Conservation (phyloP, 1,140 invertebrate species). For the Ridgeia piscesae region DNA sequence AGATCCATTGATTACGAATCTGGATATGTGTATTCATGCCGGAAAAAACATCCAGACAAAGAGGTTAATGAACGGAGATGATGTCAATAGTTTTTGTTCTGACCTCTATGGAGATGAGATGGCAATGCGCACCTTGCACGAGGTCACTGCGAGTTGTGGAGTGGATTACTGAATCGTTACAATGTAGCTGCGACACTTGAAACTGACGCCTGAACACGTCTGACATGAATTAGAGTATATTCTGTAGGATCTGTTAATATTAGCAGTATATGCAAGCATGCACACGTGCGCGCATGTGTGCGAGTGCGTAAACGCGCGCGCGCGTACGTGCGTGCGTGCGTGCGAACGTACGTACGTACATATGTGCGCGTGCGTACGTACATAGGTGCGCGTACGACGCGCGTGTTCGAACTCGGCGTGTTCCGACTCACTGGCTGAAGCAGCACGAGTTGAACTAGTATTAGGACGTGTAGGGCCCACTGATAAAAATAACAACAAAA, state of each 20-base stretch:
- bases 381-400: no score
- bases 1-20: background rate
- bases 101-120: background rate
- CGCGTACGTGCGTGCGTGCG: no score
- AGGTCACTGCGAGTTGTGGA: background rate
- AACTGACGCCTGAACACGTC: background rate
- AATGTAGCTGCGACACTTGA: background rate
- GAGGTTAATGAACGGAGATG: background rate
- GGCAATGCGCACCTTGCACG: background rate
- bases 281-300: no score
- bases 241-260: no score
- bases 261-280: no score
- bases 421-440: background rate
- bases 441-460: no score
- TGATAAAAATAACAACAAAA: background rate
- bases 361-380: background rate
- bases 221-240: background rate
- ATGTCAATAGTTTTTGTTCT: background rate
- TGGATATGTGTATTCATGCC: background rate
- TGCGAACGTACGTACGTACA: background rate
- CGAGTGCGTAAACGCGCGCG: no score
- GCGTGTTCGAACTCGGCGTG: background rate
- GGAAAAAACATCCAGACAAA: background rate
- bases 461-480: background rate
- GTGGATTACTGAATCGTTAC: background rate